Percentiles rank a stretch among this genome's conserved stretches.
Conservation (phyloP, 2,888 invertebrate genomes). For the Linnaemya vulpina region DNA sequence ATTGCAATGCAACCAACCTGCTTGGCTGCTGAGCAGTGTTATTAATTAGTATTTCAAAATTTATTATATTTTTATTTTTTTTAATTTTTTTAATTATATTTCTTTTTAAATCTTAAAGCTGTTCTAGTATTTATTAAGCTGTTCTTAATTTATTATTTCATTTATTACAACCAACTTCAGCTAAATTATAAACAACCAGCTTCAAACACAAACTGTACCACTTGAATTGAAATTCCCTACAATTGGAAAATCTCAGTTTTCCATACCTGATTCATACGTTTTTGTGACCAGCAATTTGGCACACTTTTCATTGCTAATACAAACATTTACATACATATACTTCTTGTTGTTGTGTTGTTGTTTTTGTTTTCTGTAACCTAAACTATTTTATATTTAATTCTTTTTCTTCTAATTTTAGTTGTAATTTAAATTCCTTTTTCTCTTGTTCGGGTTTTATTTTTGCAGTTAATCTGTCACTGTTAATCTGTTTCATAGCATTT, state of each 20-base stretch:
- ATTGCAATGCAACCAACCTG: too few relatives aligned
- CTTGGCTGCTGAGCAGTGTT: too few relatives aligned
- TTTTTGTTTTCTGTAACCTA: background rate
- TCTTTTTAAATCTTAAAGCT: too few relatives aligned
- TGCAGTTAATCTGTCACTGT: slow-evolving; percentile 69
- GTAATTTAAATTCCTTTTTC: slow-evolving; percentile 59
- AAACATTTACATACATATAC: background rate
- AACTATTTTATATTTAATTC: slow-evolving; percentile 26
- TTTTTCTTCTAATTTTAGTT: slow-evolving; percentile 50
- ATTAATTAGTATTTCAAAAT: too few relatives aligned
- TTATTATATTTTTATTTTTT: too few relatives aligned
- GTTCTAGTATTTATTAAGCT: too few relatives aligned
- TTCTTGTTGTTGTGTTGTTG: background rate
- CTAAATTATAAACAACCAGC: too few relatives aligned
- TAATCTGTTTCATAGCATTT: slow-evolving; percentile 58
- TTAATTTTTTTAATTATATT: too few relatives aligned
- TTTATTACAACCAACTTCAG: too few relatives aligned
- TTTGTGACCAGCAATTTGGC: slow-evolving; percentile 52
- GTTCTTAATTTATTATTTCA: too few relatives aligned
- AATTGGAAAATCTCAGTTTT: background rate
- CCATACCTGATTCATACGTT: slow-evolving; percentile 11
- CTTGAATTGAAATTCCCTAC: background rate
- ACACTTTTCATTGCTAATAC: slow-evolving; percentile 56
- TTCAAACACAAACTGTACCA: too few relatives aligned
- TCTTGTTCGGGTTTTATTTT: slow-evolving; percentile 51